Evolutionary conservation across 2,113 vertebrate genomes (phyloP), one percentile per base, ranked within the genome.

Genomic region (Excalfactoria chinensis): DNA sequence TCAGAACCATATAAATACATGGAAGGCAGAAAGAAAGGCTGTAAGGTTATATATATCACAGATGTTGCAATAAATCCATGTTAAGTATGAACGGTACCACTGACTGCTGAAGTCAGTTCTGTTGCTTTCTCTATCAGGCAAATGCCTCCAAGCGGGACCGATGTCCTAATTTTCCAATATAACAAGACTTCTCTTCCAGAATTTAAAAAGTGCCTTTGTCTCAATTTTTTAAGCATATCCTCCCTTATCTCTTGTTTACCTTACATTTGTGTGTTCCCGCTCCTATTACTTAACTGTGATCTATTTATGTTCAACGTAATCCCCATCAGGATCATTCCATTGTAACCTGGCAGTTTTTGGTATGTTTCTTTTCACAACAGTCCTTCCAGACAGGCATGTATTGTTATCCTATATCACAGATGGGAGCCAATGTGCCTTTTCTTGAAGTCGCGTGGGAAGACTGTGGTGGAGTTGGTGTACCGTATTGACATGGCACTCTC

Each of bases 321-420:
- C 68, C 44, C 64, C 37, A 70, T 83, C 85, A 34, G 41, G 71
- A 20, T 56, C 49, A 20, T 81, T 88, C 40, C 55, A 28, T 6
- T 88, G 46, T 44, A 90, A 90, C 72, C 82, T 89, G 44, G 7
- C 30, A 66, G 55, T 73, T 87, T 84, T 94, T 40, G 80, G 41
- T 51, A 64, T 83, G 41, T 76, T 87, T 89, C 40, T 94, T 48
- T 86, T 90, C 73, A 71, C 2, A 9, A 62, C 62, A 93, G 2
- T 69, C 40, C 41, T 93, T 77, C 48, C 49, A 87, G 85, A 69
- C 37, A 85, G 49, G 37, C 30, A 14, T 53, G 8, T 74, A 35
- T 84, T 95, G 73, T 91, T 88, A 86, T 83, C 35, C 34, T 69
- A 0, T 26, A 34, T 49, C 78, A 49, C 20, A 32, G 58, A 72